Evolutionary conservation across 1,140 invertebrate genomes (phyloP).

Genomic region (Tetraneura akinire): DNA sequence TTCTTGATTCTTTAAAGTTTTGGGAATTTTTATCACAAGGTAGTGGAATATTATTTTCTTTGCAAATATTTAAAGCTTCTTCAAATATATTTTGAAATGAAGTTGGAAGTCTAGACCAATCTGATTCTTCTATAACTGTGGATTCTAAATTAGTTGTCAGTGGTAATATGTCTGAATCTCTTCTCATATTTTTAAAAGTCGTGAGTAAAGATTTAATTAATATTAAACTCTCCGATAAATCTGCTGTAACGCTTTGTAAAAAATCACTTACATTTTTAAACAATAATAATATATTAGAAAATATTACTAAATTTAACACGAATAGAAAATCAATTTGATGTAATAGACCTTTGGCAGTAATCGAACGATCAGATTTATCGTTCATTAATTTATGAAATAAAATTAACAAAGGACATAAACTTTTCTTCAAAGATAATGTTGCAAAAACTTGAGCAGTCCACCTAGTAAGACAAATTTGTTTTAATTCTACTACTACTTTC

Average conservation of each 20-base stretch:
- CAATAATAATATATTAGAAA: background rate
- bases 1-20: background rate
- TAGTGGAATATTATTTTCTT: slow-evolving; percentile 18
- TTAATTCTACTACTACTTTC: slow-evolving; percentile 24
- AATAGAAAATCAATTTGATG: slow-evolving; percentile 31
- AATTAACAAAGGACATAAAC: slow-evolving; percentile 29
- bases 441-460: slow-evolving; percentile 30
- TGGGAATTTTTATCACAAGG: slow-evolving; percentile 5
- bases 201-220: slow-evolving; percentile 31
- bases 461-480: slow-evolving; percentile 18
- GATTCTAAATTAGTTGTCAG: too few relatives aligned
- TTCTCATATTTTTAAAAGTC: slow-evolving; percentile 31
- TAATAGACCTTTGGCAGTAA: slow-evolving; percentile 29
- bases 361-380: slow-evolving; percentile 17
- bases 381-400: slow-evolving; percentile 31
- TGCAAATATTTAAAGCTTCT: slow-evolving; percentile 26
- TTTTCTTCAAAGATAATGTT: background rate
- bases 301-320: background rate
- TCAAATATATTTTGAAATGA: slow-evolving; percentile 12
- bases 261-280: slow-evolving; percentile 18
- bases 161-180: background rate
- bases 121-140: slow-evolving; percentile 21
- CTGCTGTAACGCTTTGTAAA: slow-evolving; percentile 14
- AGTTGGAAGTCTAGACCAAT: slow-evolving; percentile 7
- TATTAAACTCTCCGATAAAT: slow-evolving; percentile 4